These are phyloP conservation scores for Hippolais icterina DNA, from an alignment of 2,113 vertebrate genomes.

Conservation along the genomic window DNA sequence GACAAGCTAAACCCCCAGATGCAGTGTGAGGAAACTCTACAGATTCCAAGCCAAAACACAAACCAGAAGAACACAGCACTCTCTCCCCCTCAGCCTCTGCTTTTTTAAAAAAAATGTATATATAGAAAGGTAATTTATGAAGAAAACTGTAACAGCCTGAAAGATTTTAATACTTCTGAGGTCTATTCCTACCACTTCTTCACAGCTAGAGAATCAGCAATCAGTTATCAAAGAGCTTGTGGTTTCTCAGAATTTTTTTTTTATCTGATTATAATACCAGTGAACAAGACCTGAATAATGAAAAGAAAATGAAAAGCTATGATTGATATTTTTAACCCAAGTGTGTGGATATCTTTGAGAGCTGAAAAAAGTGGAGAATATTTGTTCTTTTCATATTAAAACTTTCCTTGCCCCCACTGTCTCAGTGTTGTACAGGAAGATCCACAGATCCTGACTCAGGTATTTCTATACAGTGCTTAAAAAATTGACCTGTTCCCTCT, in stretches of 20 bases:
- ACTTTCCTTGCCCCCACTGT: background rate
- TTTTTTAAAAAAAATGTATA: background rate
- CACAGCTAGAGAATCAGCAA: background rate
- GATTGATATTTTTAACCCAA: background rate
- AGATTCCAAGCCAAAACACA: background rate
- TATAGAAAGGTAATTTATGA: background rate
- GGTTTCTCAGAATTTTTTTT: background rate
- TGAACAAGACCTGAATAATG: background rate
- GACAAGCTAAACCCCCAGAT: background rate
- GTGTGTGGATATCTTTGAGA: background rate
- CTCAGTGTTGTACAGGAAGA: background rate
- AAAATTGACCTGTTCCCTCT: background rate
- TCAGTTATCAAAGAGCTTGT: background rate
- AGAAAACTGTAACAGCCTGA: background rate
- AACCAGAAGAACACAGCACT: background rate
- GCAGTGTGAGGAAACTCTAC: background rate
- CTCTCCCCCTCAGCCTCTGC: accelerated
- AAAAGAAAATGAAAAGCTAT: background rate
- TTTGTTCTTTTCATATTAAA: background rate
- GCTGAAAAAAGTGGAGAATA: background rate
- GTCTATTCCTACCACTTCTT: background rate
- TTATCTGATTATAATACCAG: background rate
- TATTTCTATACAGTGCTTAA: background rate
- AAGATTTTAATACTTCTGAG: background rate
- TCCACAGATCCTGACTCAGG: background rate